These are phyloP conservation scores for Anastatus disparis DNA, from an alignment of 1,140 invertebrate species.

Conservation along the genomic window DNA sequence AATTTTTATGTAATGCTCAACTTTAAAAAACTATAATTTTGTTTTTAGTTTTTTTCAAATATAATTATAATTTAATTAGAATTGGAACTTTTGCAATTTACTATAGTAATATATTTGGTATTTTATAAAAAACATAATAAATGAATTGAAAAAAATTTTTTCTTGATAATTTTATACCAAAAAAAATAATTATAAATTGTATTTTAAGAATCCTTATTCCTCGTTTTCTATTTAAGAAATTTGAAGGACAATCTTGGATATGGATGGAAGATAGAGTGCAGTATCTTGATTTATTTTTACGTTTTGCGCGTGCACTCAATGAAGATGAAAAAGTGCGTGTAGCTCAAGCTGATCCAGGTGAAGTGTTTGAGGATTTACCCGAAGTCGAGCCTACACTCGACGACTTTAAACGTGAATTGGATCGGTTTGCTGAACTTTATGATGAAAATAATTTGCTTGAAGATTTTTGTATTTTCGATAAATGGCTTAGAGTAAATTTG, in stretches of 20 bases:
- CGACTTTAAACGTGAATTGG: slow-evolving; percentile 73
- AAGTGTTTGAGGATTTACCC: slow-evolving; percentile 54
- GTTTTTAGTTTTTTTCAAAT: too few species aligned
- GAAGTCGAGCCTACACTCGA: slow-evolving; percentile 68
- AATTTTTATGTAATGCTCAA: too few species aligned
- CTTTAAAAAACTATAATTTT: too few species aligned
- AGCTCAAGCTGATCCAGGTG: slow-evolving; percentile 59
- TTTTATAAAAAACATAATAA: not conserved
- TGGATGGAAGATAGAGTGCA: slow-evolving; percentile 75
- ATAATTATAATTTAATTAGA: too few species aligned
- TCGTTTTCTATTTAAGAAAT: slow-evolving; percentile 47
- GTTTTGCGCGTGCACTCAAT: slow-evolving; percentile 72
- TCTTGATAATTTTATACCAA: not conserved
- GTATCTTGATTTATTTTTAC: slow-evolving; percentile 74
- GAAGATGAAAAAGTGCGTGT: slow-evolving; percentile 67
- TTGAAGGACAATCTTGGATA: slow-evolving; percentile 69
- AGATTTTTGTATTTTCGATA: slow-evolving; percentile 69
- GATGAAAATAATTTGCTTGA: slow-evolving; percentile 67
- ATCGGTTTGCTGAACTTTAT: slow-evolving; percentile 72
- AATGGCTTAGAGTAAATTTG: slow-evolving; percentile 79
- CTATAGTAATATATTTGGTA: not conserved
- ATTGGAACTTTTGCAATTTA: too few species aligned
- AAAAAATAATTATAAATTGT: slow-evolving; percentile 1
- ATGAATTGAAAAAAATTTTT: slow-evolving; percentile 23
- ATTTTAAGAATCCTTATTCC: too few species aligned